Base-by-base conservation (phyloP, 2,797 vertebrate genomes). In the Enteromius anoplus region DNA sequence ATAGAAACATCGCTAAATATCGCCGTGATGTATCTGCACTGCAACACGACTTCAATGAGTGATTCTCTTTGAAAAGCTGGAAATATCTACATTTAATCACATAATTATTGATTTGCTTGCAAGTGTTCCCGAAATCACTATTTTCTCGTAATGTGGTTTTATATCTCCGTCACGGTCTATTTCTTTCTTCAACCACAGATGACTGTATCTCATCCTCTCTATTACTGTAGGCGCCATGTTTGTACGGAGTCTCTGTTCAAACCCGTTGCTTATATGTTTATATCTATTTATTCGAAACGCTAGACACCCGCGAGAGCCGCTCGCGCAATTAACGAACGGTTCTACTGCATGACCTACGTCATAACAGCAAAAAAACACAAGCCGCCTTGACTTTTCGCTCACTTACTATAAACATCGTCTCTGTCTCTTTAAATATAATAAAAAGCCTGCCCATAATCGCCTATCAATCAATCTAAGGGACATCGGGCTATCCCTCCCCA, bases 211-310 rank as follows among this genome's bases (percentile, higher is more conserved):
- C 49, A 66, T 80, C 60, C 75, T 69, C 47, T 62, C 8, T 66
- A 37, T 70, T 76, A 51, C 77, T 55, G 75, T 40, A 66, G 85
- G 75, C 86, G 88, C 88, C 88, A 89, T 89, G 86, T 88, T 89
- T 69, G 75, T 8, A 40, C 65, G 60, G 45, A 72, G 47, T 75
- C 40, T 55, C 66, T 58, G 65, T 58, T 53, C 23, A 23, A 45
- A 64, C 37, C 62, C 51, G 42, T 3, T 17, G 58, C 9, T 37
- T 51, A 6, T 9, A 4, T 49, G 15, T 17, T 47, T 5, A 62
- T 6, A 42, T 65, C 10, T 9, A n/a, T 32, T 75, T 15, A 29
- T 2, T 6, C n/a, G 60, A 53, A 14, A 23, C 58, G n/a, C 9
- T 15, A 19, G 4, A 64, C 45, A 26, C 26, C 51, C 17, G 11